A percentile compares a stretch with the other conserved stretches of the same genome.
These are phyloP conservation scores for Triplophysa rosa DNA, from an alignment of 2,113 vertebrate species.

Conservation along the genomic window DNA sequence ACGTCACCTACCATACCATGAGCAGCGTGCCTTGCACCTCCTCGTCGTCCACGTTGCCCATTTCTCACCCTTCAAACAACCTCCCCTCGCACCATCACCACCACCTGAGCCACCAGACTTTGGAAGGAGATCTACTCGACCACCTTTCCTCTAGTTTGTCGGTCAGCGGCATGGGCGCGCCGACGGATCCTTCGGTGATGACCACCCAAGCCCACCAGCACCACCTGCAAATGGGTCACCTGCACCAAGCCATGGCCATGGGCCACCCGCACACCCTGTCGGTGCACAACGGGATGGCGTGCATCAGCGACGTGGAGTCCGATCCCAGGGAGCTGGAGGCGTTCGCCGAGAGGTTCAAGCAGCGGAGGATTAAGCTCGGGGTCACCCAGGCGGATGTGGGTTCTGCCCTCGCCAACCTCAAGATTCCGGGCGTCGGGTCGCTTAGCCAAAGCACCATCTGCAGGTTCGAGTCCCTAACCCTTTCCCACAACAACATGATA, in stretches of 20 bases:
- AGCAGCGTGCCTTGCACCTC: constrained; percentile 88
- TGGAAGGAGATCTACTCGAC: constrained; percentile 89
- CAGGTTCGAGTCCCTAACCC: constrained; percentile 91
- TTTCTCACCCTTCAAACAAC: constrained; percentile 78
- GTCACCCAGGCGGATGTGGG: constrained; percentile 93
- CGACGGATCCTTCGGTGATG: constrained; percentile 80
- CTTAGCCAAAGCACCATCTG: constrained; percentile 97
- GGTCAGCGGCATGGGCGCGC: constrained; percentile 80
- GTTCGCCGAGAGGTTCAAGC: constrained; percentile 90
- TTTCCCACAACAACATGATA: constrained; percentile 95
- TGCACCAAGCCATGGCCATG: constrained; percentile 88
- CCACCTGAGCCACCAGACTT: constrained; percentile 78
- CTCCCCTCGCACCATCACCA: constrained; percentile 78
- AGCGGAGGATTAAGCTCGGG: constrained; percentile 88
- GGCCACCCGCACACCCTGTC: constrained; percentile 81
- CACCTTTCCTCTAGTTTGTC: constrained; percentile 86
- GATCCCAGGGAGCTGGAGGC: constrained; percentile 91
- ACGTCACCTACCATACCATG: constrained; percentile 94
- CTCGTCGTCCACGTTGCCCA: constrained; percentile 79
- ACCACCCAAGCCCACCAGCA: constrained; percentile 74
- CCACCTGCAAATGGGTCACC: constrained; percentile 82
- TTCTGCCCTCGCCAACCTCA: constrained; percentile 86
- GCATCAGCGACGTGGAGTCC: constrained; percentile 84
- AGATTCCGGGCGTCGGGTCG: constrained; percentile 90
- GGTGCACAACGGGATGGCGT: constrained; percentile 79